Base-by-base conservation (phyloP, 2,113 vertebrate species). In the Fukomys damarensis region DNA sequence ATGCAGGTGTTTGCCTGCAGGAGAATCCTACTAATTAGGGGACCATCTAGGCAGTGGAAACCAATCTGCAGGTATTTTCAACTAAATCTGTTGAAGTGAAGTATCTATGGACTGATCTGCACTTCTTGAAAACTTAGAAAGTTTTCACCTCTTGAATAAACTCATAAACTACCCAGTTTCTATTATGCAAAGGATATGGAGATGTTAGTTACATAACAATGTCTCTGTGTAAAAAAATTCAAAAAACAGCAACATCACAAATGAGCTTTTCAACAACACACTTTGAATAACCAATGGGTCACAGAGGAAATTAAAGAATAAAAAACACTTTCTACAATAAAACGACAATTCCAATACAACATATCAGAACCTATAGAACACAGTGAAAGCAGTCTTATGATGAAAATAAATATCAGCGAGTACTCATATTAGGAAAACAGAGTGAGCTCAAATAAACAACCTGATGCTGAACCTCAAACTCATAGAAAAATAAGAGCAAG, bases 1-100 rank as follows among this genome's bases (percentile, higher is more conserved):
- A 56, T 43, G 81, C 97, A 98, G 98, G 95, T 97, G 97, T 96
- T 97, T 97, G 96, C 97, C 98, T 98, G 82, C 88, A 96, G 97
- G 98, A 97, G 46, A 97, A 91, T 68, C 83, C 88, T 88, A 58
- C 77, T 97, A 96, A 97, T 97, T 90, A 97, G 81, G 85, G 88
- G 91, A 92, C 41, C 82, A 85, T 63, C 49, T 7, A 93, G 90
- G 41, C 92, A 91, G 81, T 94, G 87, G 96, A 93, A 97, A 95
- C 76, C 70, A 56, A 95, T 94, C 68, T 96, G 68, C 96, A 96
- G 93, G 96, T 58, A 97, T 95, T 95, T 96, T 97, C 94, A 95
- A 61, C 93, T 88, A 95, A 91, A 97, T 91, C 7, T 63, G 30
- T 74, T 84, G 83, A 96, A 94, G 80, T 24, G 65, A 95, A 58